Evolutionary conservation across 2,113 vertebrate genomes (phyloP).

Genomic region (Litocranius walleri): DNA sequence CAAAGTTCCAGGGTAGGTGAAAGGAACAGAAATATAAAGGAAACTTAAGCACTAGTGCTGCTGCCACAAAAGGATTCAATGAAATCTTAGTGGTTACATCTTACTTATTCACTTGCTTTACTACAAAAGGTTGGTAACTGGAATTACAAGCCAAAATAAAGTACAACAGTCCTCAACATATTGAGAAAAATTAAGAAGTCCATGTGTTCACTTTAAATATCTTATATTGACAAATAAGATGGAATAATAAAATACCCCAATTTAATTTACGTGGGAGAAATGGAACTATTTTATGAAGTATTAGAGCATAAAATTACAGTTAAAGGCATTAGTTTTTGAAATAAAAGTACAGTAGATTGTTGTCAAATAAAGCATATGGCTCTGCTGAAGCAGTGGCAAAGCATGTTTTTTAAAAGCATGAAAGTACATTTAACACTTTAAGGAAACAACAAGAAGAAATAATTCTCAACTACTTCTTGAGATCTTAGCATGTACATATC

Average conservation of each 20-base stretch:
- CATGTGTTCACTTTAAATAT: background rate
- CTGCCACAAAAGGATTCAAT: background rate
- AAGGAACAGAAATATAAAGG: background rate
- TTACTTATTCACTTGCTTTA: constrained; percentile 1
- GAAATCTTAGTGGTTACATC: background rate
- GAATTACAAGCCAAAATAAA: constrained; percentile 38
- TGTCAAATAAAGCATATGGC: constrained; percentile 17
- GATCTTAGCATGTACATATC: background rate
- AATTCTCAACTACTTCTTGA: background rate
- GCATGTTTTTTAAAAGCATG: background rate
- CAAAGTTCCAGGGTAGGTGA: background rate
- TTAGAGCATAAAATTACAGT: constrained; percentile 53
- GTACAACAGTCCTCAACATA: background rate
- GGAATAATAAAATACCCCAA: constrained; percentile 5
- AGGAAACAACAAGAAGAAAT: background rate
- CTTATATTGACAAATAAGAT: background rate
- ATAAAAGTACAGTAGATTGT: constrained; percentile 12
- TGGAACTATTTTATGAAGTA: constrained; percentile 43
- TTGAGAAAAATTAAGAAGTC: background rate
- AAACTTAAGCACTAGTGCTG: background rate
- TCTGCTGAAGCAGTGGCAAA: constrained; percentile 5
- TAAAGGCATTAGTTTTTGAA: constrained; percentile 32
- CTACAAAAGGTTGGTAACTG: background rate
- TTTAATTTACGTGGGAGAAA: constrained; percentile 25
- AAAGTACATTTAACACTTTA: background rate